Conservation (phyloP, 2,113 vertebrate genomes). For the Sylvia atricapilla region DNA sequence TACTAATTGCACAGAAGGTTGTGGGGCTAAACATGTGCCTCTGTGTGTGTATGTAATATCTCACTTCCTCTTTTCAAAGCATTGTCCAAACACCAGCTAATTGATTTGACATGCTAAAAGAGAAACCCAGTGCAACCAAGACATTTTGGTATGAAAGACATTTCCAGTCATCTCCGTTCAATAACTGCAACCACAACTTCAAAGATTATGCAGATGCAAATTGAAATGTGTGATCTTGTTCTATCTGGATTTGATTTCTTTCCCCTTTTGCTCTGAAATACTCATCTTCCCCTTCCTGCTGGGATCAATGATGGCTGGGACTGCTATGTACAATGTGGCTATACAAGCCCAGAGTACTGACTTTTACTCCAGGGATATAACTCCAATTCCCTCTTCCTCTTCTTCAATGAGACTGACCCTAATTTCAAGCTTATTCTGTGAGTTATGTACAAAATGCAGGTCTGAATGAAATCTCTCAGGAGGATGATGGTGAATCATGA, state of each 20-base stretch:
- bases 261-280: conserved; percentile 33
- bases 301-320: conserved; percentile 27
- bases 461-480: conserved; percentile 1
- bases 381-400: neutral
- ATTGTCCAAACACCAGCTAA: conserved; percentile 54
- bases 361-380: conserved; percentile 15
- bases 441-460: neutral
- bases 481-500: neutral
- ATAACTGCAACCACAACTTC: conserved; percentile 57
- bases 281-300: conserved; percentile 44
- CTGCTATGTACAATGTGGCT: neutral
- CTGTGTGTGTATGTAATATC: neutral
- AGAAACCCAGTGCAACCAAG: conserved; percentile 14
- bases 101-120: conserved; percentile 60
- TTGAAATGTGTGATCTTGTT: conserved; percentile 51
- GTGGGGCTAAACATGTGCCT: neutral
- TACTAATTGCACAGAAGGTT: conserved; percentile 17
- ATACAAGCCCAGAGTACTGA: neutral
- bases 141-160: conserved; percentile 56
- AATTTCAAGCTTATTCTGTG: neutral
- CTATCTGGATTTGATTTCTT: conserved; percentile 68
- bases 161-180: conserved; percentile 58
- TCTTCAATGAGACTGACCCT: neutral
- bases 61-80: conserved; percentile 64
- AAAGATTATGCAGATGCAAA: conserved; percentile 59